A percentile compares a stretch with the other conserved stretches of the same genome.
phyloP scores from a whole-genome alignment of 2,797 vertebrate species.

The Eupleurogrammus muticus region DNA sequence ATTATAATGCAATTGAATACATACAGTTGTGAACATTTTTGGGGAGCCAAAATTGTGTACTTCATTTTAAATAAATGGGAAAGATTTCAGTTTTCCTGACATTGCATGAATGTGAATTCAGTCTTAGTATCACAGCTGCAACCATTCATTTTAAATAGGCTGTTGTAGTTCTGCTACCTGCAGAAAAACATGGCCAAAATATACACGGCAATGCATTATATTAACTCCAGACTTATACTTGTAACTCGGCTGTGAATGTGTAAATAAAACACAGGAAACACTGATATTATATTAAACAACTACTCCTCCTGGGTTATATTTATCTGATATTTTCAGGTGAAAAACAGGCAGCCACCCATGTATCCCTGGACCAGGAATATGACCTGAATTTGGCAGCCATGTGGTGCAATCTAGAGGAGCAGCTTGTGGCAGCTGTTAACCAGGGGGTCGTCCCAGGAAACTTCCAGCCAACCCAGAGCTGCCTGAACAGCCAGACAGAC shows the following conservation, averaged over 20 bases:
- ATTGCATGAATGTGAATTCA: too few relatives aligned
- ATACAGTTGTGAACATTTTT: too few relatives aligned
- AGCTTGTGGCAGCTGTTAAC: constrained; percentile 89
- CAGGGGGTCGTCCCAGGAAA: constrained; percentile 84
- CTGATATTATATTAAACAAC: neutral
- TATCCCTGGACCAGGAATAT: constrained; percentile 96
- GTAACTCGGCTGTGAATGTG: neutral
- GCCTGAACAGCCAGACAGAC: constrained; percentile 93
- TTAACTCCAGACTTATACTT: neutral
- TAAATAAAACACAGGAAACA: neutral
- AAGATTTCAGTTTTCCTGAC: too few relatives aligned
- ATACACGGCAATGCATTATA: neutral
- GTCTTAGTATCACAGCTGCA: too few relatives aligned
- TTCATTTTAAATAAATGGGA: too few relatives aligned
- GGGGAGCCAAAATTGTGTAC: too few relatives aligned
- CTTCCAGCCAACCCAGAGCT: constrained; percentile 94
- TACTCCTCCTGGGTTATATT: neutral
- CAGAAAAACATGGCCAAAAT: too few relatives aligned
- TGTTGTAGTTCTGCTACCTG: too few relatives aligned
- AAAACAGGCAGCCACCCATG: constrained; percentile 96
- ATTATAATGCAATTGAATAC: too few relatives aligned
- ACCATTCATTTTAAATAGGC: too few relatives aligned
- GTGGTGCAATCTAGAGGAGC: constrained; percentile 94
- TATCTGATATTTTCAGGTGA: constrained; percentile 83
- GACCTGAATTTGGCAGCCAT: constrained; percentile 90